Conservation (phyloP, 2,797 vertebrate species). For the Myiotriccus ornatus region DNA sequence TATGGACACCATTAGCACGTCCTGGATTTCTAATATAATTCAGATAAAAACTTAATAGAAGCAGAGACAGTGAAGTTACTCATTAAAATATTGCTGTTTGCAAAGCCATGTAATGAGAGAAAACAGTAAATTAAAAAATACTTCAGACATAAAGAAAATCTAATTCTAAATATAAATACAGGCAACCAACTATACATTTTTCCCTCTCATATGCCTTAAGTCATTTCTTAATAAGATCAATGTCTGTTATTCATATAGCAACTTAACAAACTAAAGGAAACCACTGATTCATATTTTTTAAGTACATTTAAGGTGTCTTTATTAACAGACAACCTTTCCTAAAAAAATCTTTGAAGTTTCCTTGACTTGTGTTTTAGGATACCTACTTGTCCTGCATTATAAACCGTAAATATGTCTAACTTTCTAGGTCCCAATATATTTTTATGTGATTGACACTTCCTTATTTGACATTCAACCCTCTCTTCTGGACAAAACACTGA, state of each 20-base stretch:
- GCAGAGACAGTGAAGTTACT: not conserved
- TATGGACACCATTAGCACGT: not conserved
- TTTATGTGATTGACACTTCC: not conserved
- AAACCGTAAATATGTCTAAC: not conserved
- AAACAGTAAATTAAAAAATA: not conserved
- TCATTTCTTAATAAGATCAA: not conserved
- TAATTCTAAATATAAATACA: not conserved
- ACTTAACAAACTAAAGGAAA: not conserved
- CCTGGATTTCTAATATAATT: not conserved
- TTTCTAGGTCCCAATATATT: not conserved
- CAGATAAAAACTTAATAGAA: not conserved
- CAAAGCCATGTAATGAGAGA: not conserved
- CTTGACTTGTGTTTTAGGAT: not conserved
- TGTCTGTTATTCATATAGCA: not conserved
- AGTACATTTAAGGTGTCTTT: not conserved
- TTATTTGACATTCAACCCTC: not conserved
- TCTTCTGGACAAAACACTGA: not conserved
- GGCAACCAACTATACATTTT: not conserved
- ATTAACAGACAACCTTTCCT: not conserved
- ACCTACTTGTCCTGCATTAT: not conserved
- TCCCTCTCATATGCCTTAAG: not conserved
- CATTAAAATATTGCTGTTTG: not conserved
- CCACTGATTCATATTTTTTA: not conserved
- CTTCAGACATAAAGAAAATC: not conserved
- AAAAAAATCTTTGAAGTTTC: not conserved